These are phyloP conservation scores for Tetragnatha montana DNA, from an alignment of 2,888 invertebrate genomes.

Conservation along the genomic window DNA sequence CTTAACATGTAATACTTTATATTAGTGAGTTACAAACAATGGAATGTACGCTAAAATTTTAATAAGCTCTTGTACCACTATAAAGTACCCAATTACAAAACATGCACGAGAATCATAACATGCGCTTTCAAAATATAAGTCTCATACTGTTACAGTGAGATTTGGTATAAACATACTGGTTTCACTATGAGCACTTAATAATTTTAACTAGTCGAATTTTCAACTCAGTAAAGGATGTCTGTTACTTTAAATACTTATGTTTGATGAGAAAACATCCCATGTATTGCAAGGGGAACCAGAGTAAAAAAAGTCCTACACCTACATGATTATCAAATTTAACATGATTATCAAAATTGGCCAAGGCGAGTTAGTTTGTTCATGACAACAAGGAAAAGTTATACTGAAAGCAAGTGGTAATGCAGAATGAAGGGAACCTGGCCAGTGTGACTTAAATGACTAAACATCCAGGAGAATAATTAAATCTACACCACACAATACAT, in stretches of 20 bases:
- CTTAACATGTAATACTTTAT: constrained; percentile 48
- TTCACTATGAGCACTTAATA: too few relatives aligned
- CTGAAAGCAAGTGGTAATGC: constrained; percentile 25
- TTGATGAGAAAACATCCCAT: not conserved
- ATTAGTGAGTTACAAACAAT: constrained; percentile 55
- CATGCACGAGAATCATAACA: constrained; percentile 60
- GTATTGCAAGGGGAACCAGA: not conserved
- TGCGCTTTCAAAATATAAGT: constrained; percentile 63
- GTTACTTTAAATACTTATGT: constrained; percentile 14
- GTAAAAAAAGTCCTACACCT: not conserved
- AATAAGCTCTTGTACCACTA: constrained; percentile 68
- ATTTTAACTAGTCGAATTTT: constrained; percentile 26
- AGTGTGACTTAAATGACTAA: constrained; percentile 57
- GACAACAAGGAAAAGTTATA: constrained; percentile 20
- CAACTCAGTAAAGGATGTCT: constrained; percentile 8
- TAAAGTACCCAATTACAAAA: constrained; percentile 56
- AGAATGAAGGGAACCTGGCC: constrained; percentile 61
- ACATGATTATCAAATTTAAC: constrained; percentile 58
- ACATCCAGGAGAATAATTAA: constrained; percentile 47
- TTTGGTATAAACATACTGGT: constrained; percentile 47
- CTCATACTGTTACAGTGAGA: constrained; percentile 29
- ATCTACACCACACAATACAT: constrained; percentile 42
- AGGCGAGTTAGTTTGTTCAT: constrained; percentile 57
- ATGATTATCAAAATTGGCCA: constrained; percentile 32
- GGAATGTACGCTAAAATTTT: constrained; percentile 65